Conservation (phyloP, 2,888 invertebrate genomes). For the Chaitophorus viminalis region DNA sequence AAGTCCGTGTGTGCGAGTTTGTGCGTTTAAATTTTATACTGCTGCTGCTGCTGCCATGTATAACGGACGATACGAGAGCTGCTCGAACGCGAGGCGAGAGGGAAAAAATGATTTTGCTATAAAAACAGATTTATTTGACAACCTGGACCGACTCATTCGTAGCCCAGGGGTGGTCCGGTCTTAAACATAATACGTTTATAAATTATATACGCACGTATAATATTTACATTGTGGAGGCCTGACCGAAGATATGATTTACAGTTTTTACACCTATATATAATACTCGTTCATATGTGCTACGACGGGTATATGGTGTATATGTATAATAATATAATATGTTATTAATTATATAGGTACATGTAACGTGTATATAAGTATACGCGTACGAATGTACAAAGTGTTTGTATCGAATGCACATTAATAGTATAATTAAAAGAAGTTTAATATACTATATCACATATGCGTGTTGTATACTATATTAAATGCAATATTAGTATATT, state of each 20-base stretch:
- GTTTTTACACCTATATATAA: slow-evolving; percentile 59
- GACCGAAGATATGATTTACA: slow-evolving; percentile 48
- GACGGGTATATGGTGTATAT: neutral
- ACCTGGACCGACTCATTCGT: slow-evolving; percentile 43
- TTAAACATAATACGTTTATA: slow-evolving; percentile 62
- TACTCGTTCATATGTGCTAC: neutral
- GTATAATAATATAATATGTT: neutral
- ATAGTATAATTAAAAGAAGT: slow-evolving; percentile 19
- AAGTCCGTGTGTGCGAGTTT: neutral
- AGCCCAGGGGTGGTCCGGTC: slow-evolving; percentile 61
- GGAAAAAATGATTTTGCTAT: slow-evolving; percentile 49
- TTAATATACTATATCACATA: neutral
- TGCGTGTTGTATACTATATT: neutral
- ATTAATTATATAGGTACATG: neutral
- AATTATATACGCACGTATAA: slow-evolving; percentile 43
- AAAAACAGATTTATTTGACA: slow-evolving; percentile 60
- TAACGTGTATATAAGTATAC: neutral
- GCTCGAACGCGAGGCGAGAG: neutral
- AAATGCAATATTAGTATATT: neutral
- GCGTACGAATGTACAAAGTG: neutral
- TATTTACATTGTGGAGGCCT: slow-evolving; percentile 56
- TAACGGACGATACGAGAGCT: neutral
- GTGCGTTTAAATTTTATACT: neutral
- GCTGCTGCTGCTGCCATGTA: neutral
- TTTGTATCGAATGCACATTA: neutral